Conservation (phyloP, 2,888 invertebrate genomes). For the Pterostichus madidus region DNA sequence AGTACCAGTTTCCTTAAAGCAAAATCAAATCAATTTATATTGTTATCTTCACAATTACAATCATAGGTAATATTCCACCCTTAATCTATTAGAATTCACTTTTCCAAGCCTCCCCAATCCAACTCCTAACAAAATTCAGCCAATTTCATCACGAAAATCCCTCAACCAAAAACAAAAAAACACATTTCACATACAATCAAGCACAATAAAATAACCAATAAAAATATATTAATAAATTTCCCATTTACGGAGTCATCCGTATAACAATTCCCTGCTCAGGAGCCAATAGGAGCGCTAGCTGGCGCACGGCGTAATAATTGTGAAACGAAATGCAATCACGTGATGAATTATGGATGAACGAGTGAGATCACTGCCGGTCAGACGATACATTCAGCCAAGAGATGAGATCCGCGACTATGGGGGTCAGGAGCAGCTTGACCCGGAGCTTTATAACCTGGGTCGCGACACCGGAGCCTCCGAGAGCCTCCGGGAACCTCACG, state of each 20-base stretch:
- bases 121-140: constrained; percentile 13
- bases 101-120: neutral
- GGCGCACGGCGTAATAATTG: constrained; percentile 54
- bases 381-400: constrained; percentile 60
- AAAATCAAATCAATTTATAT: no score
- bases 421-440: constrained; percentile 55
- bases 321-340: constrained; percentile 62
- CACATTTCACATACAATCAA: constrained; percentile 55
- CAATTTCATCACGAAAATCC: constrained; percentile 14
- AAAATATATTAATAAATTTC: constrained; percentile 60
- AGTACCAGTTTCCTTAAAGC: no score
- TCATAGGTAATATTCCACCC: no score
- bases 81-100: no score
- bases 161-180: constrained; percentile 1
- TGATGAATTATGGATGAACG: constrained; percentile 65
- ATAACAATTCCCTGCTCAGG: constrained; percentile 21
- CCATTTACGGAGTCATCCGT: constrained; percentile 41
- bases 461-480: constrained; percentile 42
- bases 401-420: constrained; percentile 51
- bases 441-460: constrained; percentile 64
- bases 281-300: constrained; percentile 1
- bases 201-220: constrained; percentile 48
- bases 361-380: constrained; percentile 47
- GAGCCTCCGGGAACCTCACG: constrained; percentile 31
- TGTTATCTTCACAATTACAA: no score